Evolutionary conservation across 2,113 vertebrate genomes (phyloP).

Genomic region (Takifugu bimaculatus): DNA sequence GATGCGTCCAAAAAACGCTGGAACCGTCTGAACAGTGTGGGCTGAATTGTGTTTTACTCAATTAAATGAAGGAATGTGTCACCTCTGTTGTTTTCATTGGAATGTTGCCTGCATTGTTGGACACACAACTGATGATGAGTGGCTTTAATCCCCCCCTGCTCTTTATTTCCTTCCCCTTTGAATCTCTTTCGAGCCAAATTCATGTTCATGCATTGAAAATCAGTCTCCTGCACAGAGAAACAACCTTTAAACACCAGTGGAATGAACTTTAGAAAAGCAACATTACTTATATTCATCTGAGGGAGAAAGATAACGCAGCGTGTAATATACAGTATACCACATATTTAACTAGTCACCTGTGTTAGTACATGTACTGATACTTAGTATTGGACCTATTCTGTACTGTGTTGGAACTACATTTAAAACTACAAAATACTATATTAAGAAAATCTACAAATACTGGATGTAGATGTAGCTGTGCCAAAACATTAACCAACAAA

Average conservation of each 20-base stretch:
- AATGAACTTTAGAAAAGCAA: slow-evolving; percentile 18
- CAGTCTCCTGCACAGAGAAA: slow-evolving; percentile 16
- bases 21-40: slow-evolving; percentile 40
- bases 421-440: slow-evolving; percentile 3
- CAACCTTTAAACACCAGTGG: slow-evolving; percentile 15
- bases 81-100: slow-evolving; percentile 56
- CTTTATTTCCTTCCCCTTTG: slow-evolving; percentile 44
- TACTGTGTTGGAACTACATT: neutral
- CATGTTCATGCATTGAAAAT: slow-evolving; percentile 36
- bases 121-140: slow-evolving; percentile 55
- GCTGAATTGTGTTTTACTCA: slow-evolving; percentile 40
- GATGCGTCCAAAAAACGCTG: slow-evolving; percentile 20
- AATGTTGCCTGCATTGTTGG: slow-evolving; percentile 61
- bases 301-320: neutral
- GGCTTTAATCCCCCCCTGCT: slow-evolving; percentile 28
- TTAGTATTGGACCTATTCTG: too few relatives aligned
- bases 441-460: neutral
- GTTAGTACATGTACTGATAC: too few relatives aligned
- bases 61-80: slow-evolving; percentile 65
- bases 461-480: slow-evolving; percentile 24
- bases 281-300: too few relatives aligned
- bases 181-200: slow-evolving; percentile 41
- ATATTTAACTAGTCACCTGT: too few relatives aligned
- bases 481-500: slow-evolving; percentile 38
- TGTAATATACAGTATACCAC: too few relatives aligned